phyloP scores from a whole-genome alignment of 2,797 vertebrate species.

The Otolemur crassicaudatus region DNA sequence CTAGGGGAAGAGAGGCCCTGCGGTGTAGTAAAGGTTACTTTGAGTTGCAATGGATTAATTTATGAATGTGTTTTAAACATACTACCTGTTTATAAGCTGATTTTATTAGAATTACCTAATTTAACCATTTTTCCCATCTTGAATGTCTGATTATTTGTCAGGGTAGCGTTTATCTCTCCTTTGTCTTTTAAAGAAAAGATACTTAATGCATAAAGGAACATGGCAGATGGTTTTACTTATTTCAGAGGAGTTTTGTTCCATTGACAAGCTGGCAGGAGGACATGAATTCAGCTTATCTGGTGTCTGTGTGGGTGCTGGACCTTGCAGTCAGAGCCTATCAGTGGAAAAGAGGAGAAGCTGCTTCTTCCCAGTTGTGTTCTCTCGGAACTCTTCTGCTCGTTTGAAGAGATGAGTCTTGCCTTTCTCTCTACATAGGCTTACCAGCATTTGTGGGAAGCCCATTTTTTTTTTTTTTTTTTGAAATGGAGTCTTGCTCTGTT shows the following conservation, averaged over 20 bases:
- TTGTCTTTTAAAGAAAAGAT: not conserved
- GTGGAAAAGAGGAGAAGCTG: rapidly evolving
- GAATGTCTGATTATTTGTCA: not conserved
- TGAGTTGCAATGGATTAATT: not conserved
- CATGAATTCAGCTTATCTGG: too few species aligned
- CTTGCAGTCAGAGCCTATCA: not conserved
- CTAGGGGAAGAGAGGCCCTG: not conserved
- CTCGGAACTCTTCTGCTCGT: not conserved
- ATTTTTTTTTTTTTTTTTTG: not conserved
- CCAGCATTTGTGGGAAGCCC: not conserved
- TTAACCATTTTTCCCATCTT: not conserved
- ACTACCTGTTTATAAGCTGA: not conserved
- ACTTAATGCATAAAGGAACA: not conserved
- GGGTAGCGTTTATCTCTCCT: not conserved
- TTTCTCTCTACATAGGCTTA: not conserved
- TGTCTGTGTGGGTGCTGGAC: not conserved
- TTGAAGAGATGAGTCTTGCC: not conserved
- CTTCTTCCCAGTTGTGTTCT: too few species aligned
- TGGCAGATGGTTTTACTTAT: not conserved
- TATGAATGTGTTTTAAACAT: not conserved
- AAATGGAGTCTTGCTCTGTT: too few species aligned
- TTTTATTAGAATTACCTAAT: not conserved
- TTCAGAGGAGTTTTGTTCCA: not conserved
- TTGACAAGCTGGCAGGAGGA: not conserved
- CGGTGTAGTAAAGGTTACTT: not conserved